Evolutionary conservation across 1,140 invertebrate genomes (phyloP).

Genomic region (Batillaria attramentaria): DNA sequence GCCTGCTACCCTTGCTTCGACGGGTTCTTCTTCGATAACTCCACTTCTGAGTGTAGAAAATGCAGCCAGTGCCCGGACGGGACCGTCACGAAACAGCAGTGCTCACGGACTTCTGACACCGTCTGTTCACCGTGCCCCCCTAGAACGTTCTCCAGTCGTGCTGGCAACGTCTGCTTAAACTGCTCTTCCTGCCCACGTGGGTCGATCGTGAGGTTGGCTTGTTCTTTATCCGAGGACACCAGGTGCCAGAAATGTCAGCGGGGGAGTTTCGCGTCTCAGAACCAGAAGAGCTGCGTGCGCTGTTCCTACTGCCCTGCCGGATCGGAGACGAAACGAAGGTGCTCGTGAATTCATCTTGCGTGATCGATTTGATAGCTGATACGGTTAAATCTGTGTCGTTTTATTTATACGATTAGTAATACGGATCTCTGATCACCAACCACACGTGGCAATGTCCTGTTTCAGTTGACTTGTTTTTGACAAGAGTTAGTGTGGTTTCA

Average conservation of each 20-base stretch:
- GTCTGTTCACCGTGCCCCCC: conserved; percentile 5
- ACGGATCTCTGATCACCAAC: no score
- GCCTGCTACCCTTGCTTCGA: conserved; percentile 4
- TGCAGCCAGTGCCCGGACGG: conserved; percentile 23
- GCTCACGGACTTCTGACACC: not conserved
- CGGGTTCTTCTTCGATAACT: conserved; percentile 25
- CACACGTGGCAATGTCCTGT: no score
- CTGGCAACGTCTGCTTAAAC: not conserved
- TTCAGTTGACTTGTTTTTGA: no score
- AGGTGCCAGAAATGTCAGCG: not conserved
- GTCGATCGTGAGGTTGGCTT: not conserved
- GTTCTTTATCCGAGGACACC: not conserved
- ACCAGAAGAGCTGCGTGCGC: not conserved
- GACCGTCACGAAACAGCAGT: not conserved
- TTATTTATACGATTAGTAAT: no score
- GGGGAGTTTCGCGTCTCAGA: not conserved
- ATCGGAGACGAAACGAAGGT: not conserved
- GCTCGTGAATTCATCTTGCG: no score
- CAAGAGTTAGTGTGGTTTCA: no score
- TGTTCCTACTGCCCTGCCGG: conserved; percentile 26
- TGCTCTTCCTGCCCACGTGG: conserved; percentile 18
- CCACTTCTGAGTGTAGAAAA: not conserved
- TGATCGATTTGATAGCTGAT: no score
- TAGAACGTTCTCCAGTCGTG: conserved; percentile 4
- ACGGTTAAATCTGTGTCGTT: no score